A percentile compares a stretch with the other conserved stretches of the same genome.
These are phyloP conservation scores for Thalassarche chlororhynchos DNA, from an alignment of 2,113 vertebrate genomes.

Conservation along the genomic window DNA sequence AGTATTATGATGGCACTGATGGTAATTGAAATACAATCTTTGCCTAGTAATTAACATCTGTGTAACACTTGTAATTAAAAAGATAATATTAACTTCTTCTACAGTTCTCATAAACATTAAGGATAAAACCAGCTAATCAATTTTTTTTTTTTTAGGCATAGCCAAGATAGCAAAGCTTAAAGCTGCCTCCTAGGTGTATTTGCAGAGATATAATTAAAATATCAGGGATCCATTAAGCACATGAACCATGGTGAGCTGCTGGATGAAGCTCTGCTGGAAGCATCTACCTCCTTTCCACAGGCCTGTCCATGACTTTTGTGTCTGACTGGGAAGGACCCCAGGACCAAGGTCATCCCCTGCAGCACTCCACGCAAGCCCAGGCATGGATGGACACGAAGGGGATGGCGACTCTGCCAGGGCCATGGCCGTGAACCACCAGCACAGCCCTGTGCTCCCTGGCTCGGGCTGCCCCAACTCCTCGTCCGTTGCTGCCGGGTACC, in stretches of 20 bases:
- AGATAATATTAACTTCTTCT: not conserved
- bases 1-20: not conserved
- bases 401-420: not conserved
- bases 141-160: not conserved
- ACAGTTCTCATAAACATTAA: not conserved
- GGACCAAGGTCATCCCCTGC: not conserved
- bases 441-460: not conserved
- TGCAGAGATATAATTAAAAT: not conserved
- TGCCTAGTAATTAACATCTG: conserved; percentile 1
- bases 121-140: not conserved
- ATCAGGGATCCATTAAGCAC: not conserved
- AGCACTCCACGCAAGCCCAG: not conserved
- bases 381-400: not conserved
- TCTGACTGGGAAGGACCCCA: not conserved
- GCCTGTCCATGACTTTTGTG: not conserved
- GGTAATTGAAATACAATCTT: not conserved
- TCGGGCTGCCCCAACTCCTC: not conserved
- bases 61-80: not conserved
- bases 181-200: not conserved
- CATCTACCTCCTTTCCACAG: not conserved
- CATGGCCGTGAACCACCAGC: not conserved
- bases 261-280: not conserved
- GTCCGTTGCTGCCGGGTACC: conserved; percentile 63
- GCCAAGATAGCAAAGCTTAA: not conserved
- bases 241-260: rapidly evolving